Base-by-base conservation (phyloP, 1,140 invertebrate species). In the Drosophila sulfurigaster region DNA sequence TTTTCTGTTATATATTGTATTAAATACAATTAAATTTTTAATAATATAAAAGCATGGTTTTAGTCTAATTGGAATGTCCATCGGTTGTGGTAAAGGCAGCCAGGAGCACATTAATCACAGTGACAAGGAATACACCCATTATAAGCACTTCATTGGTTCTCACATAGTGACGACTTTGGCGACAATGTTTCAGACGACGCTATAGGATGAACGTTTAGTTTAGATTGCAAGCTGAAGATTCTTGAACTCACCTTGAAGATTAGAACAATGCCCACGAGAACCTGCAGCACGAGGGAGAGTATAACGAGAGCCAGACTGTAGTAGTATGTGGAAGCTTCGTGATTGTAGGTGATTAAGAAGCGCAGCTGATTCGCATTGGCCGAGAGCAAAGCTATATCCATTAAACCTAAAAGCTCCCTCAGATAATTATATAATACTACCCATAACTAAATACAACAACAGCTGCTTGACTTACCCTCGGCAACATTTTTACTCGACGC, bases 361-460 rank as follows among this genome's bases (percentile, higher is more conserved):
- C 96, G 94, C 11, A 97, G 92, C 74, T 97, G 96, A 81, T 96
- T 96, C 0, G 96, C 96, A 87, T 97, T 96, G 0, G 95, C 95
- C 0, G 95, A 95, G 16, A 96, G 93, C 1, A 96, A 90, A 0
- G 95, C 95, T n/a, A 96, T 93, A 76, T 96, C 95, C 95, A 96
- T 96, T 93, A 96, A 95, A 38, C 92, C 92, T 92, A 28, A 15
- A 43, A 43, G 41, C 41, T 43, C 41, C 11, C 15, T 25, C 8
- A 25, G 48, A 49, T 11, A 10, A 38, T 38, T 38, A 38, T 38
- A 38, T 38, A 38, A 10, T 38, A 2, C 35, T 10, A 20, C 20
- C 20, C 3, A 20, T 3, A 3, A 25, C 20, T 25, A 25, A 25
- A 25, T 25, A 38, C 35, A 38, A 38, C 35, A 38, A 10, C 35